These are phyloP conservation scores for Oncorhynchus mykiss DNA, from an alignment of 2,113 vertebrate species.

Conservation along the genomic window DNA sequence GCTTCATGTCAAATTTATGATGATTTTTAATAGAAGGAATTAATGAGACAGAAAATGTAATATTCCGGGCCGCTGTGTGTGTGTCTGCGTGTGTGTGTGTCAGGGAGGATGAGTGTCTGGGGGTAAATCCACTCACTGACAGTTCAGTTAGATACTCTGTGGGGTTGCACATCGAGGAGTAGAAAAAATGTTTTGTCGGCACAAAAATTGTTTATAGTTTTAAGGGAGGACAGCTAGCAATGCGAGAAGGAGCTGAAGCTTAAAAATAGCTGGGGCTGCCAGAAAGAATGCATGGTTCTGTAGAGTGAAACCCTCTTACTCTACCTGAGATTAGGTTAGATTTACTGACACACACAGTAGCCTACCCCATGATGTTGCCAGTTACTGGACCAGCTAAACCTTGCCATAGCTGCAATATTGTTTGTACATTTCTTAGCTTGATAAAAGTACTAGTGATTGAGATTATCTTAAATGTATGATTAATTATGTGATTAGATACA, in stretches of 20 bases:
- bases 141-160: neutral
- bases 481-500: too few species aligned
- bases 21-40: slow-evolving; percentile 26
- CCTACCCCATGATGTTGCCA: too few species aligned
- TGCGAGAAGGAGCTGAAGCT: neutral
- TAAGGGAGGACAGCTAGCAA: neutral
- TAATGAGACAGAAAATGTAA: slow-evolving; percentile 24
- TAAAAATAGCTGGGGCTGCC: neutral
- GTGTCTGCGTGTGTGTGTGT: neutral
- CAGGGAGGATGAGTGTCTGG: neutral
- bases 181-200: neutral
- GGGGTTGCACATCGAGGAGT: neutral
- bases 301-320: too few species aligned
- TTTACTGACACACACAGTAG: too few species aligned
- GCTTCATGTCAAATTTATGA: slow-evolving; percentile 29
- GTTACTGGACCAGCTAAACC: too few species aligned
- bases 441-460: too few species aligned
- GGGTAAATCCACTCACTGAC: neutral
- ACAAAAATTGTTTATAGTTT: too few species aligned
- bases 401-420: too few species aligned
- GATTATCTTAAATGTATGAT: too few species aligned
- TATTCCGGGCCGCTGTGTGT: neutral
- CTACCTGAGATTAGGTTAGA: too few species aligned
- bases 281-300: slow-evolving; percentile 1
- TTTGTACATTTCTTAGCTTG: too few species aligned